Evolutionary conservation across 2,797 vertebrate species (phyloP), one percentile per base, ranked within the genome.

Genomic region (Anabacerthia variegaticeps): DNA sequence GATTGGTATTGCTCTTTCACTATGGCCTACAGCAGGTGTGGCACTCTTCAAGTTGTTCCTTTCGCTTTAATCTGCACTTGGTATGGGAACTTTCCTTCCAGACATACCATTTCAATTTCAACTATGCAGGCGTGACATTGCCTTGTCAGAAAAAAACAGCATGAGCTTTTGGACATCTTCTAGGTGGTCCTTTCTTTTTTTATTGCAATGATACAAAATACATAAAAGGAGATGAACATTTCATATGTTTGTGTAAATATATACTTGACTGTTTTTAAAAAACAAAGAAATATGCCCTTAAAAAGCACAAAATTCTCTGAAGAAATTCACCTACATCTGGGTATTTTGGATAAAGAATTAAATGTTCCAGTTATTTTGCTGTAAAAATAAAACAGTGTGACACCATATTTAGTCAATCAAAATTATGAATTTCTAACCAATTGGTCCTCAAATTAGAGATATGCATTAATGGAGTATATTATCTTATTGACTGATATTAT

Each of bases 181-280:
- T n/a, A 77, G 66, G 89, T 97, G 88, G 88, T 82, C 94, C 78
- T 80, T 78, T 67, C 55, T 69, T 48, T 86, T 86, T 92, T 90
- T 75, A 85, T 73, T 91, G 41, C 69, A 96, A 68, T 39, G 82
- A 88, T 94, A 43, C 85, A 96, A 97, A 95, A 62, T 76, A 89
- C 54, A 85, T 96, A 95, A 93, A 69, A 88, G 2, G 15, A 37
- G 86, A 92, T 89, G 76, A 97, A 96, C 9, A 28, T 95, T 97
- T 96, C 44, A 62, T 87, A 49, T 61, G 58, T 65, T 68, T 97
- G 13, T 59, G 41, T 72, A 96, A 93, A 87, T 37, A 72, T 44
- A 91, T 32, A 81, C 36, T 46, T 83, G 58, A 92, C 74, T 94
- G 52, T 16, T 94, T 92, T 77, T 54, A 83, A 82, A 96, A 85